Evolutionary conservation across 1,140 invertebrate genomes (phyloP).

Genomic region (Dinoponera quadriceps): DNA sequence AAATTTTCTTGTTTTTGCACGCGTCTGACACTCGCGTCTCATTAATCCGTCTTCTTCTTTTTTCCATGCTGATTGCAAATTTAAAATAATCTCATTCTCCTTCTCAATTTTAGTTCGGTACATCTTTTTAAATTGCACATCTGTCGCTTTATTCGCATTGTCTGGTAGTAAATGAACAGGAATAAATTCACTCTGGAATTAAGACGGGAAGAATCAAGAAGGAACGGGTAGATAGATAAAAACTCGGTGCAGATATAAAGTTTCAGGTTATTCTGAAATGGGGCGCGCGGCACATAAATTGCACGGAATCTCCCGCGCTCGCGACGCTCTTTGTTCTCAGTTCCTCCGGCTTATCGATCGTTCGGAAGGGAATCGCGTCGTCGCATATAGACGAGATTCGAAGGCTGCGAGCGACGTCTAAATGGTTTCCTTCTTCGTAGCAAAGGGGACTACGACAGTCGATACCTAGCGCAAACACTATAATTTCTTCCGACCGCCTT

Average conservation of each 20-base stretch:
- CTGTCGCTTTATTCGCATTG: not conserved
- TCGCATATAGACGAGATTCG: constrained; percentile 58
- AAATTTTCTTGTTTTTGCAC: not conserved
- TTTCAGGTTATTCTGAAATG: not conserved
- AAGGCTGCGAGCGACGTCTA: constrained; percentile 56
- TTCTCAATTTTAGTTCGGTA: not conserved
- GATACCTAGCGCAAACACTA: constrained; percentile 66
- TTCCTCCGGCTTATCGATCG: constrained; percentile 64
- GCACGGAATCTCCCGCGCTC: constrained; percentile 32
- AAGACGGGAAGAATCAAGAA: not conserved
- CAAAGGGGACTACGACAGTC: constrained; percentile 21
- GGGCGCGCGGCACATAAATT: constrained; percentile 9
- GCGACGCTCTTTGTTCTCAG: constrained; percentile 57
- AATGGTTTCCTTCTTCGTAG: constrained; percentile 49
- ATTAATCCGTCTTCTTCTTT: too few species aligned
- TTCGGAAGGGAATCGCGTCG: constrained; percentile 44
- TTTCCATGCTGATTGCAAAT: too few species aligned
- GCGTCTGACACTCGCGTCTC: too few species aligned
- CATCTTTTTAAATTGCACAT: not conserved
- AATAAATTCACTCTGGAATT: not conserved
- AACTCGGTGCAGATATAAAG: not conserved
- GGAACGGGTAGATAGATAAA: not conserved
- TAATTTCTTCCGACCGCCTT: constrained; percentile 65
- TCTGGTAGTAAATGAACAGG: not conserved
- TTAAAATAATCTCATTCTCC: too few species aligned